Evolutionary conservation across 2,888 invertebrate species (phyloP).

Genomic region (Parascotia fuliginaria): DNA sequence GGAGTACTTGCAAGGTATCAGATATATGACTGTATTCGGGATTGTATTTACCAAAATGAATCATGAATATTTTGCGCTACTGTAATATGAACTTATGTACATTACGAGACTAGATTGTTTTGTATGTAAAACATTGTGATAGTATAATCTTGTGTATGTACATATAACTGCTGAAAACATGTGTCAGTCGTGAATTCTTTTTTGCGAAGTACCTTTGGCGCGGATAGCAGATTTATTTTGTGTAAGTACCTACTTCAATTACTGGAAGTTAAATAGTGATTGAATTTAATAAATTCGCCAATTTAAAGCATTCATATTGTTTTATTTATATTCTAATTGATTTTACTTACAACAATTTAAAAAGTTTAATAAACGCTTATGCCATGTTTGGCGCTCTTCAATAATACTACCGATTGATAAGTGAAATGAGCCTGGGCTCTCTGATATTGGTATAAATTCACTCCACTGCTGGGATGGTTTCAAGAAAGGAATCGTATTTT

Average conservation of each 20-base stretch:
- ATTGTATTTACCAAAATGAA: too few species aligned
- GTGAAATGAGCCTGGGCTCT: slow-evolving; percentile 54
- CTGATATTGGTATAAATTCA: slow-evolving; percentile 52
- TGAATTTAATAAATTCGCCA: slow-evolving; percentile 85
- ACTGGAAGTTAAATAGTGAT: slow-evolving; percentile 81
- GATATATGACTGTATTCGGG: too few species aligned
- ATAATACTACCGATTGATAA: slow-evolving; percentile 52
- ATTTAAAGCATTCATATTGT: slow-evolving; percentile 57
- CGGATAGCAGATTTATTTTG: slow-evolving; percentile 72
- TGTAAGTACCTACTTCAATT: slow-evolving; percentile 74
- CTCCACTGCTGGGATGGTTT: slow-evolving; percentile 60
- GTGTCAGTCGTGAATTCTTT: slow-evolving; percentile 57
- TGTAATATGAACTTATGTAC: slow-evolving; percentile 19
- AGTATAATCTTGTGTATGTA: slow-evolving; percentile 60
- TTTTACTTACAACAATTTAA: slow-evolving; percentile 67
- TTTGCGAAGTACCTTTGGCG: slow-evolving; percentile 74
- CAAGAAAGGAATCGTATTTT: slow-evolving; percentile 51
- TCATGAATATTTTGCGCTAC: slow-evolving; percentile 24
- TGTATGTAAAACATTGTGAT: slow-evolving; percentile 65
- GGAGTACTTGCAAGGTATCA: too few species aligned
- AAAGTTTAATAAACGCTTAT: slow-evolving; percentile 54
- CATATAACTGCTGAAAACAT: slow-evolving; percentile 57
- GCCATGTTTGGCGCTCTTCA: slow-evolving; percentile 56
- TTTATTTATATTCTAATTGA: slow-evolving; percentile 56
- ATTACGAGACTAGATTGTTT: slow-evolving; percentile 39